Conservation (phyloP, 2,888 invertebrate species). For the Orchesella flavescens region DNA sequence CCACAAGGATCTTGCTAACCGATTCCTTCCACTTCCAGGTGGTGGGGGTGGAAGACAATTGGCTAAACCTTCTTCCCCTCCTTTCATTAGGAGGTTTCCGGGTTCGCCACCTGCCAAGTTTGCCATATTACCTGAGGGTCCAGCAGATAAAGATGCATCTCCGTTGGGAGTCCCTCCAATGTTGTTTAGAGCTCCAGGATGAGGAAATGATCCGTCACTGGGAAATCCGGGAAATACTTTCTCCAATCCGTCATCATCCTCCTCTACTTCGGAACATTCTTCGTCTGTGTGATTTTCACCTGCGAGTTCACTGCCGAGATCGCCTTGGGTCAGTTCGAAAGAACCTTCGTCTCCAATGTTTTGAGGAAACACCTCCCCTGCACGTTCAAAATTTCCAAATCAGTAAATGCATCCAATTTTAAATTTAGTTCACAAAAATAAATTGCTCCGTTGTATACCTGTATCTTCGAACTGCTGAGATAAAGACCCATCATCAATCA, state of each 20-base stretch:
- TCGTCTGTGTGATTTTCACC: slow-evolving; percentile 68
- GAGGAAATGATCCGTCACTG: slow-evolving; percentile 68
- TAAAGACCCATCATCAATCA: slow-evolving; percentile 58
- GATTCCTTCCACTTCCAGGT: slow-evolving; percentile 65
- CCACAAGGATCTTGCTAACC: slow-evolving; percentile 68
- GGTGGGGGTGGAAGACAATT: slow-evolving; percentile 34
- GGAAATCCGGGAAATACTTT: slow-evolving; percentile 67
- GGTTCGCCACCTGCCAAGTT: slow-evolving; percentile 45
- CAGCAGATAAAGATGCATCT: slow-evolving; percentile 51
- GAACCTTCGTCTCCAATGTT: slow-evolving; percentile 56
- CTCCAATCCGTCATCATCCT: slow-evolving; percentile 70
- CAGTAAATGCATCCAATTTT: no score
- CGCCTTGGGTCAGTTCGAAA: slow-evolving; percentile 66
- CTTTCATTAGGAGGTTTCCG: slow-evolving; percentile 35
- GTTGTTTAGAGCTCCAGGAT: slow-evolving; percentile 37
- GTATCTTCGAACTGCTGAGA: slow-evolving; percentile 67
- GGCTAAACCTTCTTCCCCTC: slow-evolving; percentile 11
- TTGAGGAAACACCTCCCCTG: slow-evolving; percentile 65
- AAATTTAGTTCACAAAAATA: not conserved
- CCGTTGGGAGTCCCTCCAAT: slow-evolving; percentile 64
- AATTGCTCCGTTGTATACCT: slow-evolving; percentile 35
- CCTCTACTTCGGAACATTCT: slow-evolving; percentile 68
- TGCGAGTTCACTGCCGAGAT: slow-evolving; percentile 63
- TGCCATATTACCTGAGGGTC: slow-evolving; percentile 58
- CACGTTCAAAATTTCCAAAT: not conserved